A percentile compares a stretch with the other conserved stretches of the same genome.
Conservation (phyloP, 2,888 invertebrate species). For the Pterostichus madidus region DNA sequence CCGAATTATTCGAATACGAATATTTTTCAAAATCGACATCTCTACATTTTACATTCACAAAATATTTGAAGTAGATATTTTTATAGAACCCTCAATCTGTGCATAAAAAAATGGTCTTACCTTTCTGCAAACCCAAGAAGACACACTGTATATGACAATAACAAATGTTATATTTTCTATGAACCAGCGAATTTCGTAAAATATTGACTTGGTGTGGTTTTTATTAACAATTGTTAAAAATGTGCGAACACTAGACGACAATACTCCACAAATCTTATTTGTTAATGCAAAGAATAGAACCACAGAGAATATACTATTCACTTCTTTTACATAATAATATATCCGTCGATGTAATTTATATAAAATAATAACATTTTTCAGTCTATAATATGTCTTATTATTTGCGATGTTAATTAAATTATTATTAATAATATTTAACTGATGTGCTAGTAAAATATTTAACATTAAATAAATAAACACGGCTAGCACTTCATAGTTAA, state of each 20-base stretch:
- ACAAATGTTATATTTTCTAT: background rate
- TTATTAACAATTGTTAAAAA: conserved; percentile 1
- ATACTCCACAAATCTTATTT: background rate
- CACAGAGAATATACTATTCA: background rate
- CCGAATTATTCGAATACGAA: too few relatives aligned
- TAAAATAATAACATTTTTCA: background rate
- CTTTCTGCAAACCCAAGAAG: background rate
- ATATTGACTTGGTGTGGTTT: background rate
- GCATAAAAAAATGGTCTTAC: background rate
- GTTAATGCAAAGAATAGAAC: background rate
- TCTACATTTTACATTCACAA: too few relatives aligned
- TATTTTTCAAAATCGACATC: too few relatives aligned
- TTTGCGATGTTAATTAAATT: background rate
- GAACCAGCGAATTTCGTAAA: conserved; percentile 1
- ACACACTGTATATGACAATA: background rate
- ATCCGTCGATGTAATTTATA: background rate
- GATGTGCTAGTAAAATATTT: background rate
- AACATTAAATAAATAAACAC: background rate
- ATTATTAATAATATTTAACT: background rate
- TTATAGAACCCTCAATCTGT: too few relatives aligned
- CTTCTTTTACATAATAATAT: background rate
- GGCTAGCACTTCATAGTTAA: background rate
- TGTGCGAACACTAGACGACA: background rate
- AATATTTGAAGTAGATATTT: too few relatives aligned
- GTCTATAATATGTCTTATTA: background rate